Evolutionary conservation across 2,888 invertebrate species (phyloP).

Genomic region (Eupithecia tripunctaria): DNA sequence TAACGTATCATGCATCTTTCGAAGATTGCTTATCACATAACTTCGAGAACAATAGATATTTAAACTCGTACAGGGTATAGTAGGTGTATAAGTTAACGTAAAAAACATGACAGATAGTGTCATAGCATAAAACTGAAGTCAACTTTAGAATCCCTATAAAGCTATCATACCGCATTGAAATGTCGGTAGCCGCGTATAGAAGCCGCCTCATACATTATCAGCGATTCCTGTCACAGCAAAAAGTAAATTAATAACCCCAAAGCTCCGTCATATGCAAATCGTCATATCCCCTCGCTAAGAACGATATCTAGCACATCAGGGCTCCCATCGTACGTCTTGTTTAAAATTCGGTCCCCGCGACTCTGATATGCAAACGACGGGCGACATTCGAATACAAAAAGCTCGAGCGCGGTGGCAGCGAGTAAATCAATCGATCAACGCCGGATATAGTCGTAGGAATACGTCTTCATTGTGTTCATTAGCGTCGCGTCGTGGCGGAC

Average conservation of each 20-base stretch:
- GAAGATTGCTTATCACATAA: neutral
- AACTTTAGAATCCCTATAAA: slow-evolving; percentile 20
- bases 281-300: slow-evolving; percentile 64
- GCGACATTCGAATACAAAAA: slow-evolving; percentile 84
- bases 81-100: neutral
- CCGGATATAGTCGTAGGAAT: slow-evolving; percentile 81
- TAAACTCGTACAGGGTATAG: neutral
- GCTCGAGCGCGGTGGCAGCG: slow-evolving; percentile 83
- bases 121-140: neutral
- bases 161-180: slow-evolving; percentile 34
- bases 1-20: neutral
- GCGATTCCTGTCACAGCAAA: slow-evolving; percentile 47
- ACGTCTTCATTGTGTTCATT: slow-evolving; percentile 85
- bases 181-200: slow-evolving; percentile 24
- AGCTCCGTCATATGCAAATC: slow-evolving; percentile 73
- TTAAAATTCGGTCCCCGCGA: slow-evolving; percentile 79
- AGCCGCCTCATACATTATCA: slow-evolving; percentile 38
- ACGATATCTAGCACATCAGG: slow-evolving; percentile 67
- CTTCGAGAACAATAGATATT: neutral
- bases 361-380: slow-evolving; percentile 79
- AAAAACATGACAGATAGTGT: neutral
- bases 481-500: slow-evolving; percentile 63
- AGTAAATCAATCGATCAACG: slow-evolving; percentile 85
- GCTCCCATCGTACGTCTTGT: slow-evolving; percentile 71
- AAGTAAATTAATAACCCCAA: slow-evolving; percentile 60